These are phyloP conservation scores for Amphiprion clarkii DNA, from an alignment of 2,797 vertebrate genomes.

Conservation along the genomic window DNA sequence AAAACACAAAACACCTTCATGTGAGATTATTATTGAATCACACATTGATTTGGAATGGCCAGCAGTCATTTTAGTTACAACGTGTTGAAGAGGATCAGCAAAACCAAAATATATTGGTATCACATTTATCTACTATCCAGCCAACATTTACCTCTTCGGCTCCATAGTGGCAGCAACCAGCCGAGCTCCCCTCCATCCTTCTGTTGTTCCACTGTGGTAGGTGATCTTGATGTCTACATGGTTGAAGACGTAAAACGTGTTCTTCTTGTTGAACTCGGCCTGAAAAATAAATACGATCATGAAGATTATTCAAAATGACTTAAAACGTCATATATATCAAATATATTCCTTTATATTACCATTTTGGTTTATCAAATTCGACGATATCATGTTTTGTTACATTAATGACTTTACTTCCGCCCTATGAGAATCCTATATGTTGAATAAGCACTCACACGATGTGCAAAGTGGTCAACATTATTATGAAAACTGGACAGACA, in stretches of 20 bases:
- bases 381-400: too few species aligned
- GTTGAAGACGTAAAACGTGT: constrained; percentile 93
- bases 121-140: not conserved
- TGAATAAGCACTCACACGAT: too few species aligned
- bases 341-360: not conserved
- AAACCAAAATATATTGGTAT: not conserved
- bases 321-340: not conserved
- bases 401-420: too few species aligned
- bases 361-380: not conserved
- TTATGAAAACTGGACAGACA: not conserved
- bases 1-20: constrained; percentile 29
- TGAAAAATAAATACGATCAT: constrained; percentile 71
- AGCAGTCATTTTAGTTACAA: constrained; percentile 1
- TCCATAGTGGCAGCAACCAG: constrained; percentile 90
- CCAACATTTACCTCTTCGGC: constrained; percentile 87
- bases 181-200: constrained; percentile 87
- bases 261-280: constrained; percentile 92
- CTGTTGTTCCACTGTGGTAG: constrained; percentile 88
- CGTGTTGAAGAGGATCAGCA: not conserved
- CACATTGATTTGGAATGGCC: not conserved
- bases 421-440: too few species aligned
- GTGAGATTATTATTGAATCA: constrained; percentile 2
- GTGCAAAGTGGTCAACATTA: not conserved
- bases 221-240: constrained; percentile 92
- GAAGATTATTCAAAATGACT: not conserved